These are phyloP conservation scores for Hippasteria phrygiana DNA, from an alignment of 53 echinoderm and acorn worm species.

Conservation along the genomic window DNA sequence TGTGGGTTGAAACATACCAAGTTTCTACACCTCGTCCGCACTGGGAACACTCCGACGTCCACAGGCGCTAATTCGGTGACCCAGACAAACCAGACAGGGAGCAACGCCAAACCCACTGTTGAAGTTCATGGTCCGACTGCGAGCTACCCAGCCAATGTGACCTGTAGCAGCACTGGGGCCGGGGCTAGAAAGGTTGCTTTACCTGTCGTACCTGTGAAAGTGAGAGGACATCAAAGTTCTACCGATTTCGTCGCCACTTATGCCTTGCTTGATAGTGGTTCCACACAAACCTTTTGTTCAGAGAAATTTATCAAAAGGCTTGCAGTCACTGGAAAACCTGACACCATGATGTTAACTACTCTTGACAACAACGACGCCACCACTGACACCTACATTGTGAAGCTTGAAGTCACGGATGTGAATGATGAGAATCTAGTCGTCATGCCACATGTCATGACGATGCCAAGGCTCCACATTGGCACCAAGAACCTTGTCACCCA, in stretches of 20 bases:
- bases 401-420: background rate
- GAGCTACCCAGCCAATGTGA: background rate
- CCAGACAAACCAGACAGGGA: background rate
- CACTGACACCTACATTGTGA: slow-evolving; percentile 7
- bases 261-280: too few relatives aligned
- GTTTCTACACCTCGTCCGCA: slow-evolving; percentile 53
- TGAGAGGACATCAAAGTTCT: background rate
- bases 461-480: too few relatives aligned
- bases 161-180: slow-evolving; percentile 2
- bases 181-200: slow-evolving; percentile 8
- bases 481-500: slow-evolving; percentile 42
- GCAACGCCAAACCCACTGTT: background rate
- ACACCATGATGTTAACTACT: background rate
- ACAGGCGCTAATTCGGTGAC: too few relatives aligned
- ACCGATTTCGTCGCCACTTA: slow-evolving; percentile 4
- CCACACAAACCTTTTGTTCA: background rate
- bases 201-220: slow-evolving; percentile 42
- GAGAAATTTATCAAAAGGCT: background rate
- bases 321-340: background rate
- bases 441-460: too few relatives aligned
- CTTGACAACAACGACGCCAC: background rate
- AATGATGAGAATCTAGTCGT: too few relatives aligned
- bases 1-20: slow-evolving; percentile 74
- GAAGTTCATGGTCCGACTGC: background rate
- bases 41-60: background rate